Evolutionary conservation across 2,797 vertebrate genomes (phyloP).

Genomic region (Odontamblyopus lacepedii): DNA sequence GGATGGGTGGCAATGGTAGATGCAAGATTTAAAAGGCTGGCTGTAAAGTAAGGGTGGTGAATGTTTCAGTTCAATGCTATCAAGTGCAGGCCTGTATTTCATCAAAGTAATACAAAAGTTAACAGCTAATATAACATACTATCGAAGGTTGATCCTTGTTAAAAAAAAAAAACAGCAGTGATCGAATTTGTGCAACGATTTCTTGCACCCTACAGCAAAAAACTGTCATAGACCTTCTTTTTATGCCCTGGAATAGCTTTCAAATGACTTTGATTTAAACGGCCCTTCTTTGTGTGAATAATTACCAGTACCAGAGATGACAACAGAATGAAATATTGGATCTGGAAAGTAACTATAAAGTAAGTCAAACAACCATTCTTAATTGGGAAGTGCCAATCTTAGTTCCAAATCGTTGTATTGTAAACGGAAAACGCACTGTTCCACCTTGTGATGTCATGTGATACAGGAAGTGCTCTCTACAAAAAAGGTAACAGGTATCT

Average conservation of each 20-base stretch:
- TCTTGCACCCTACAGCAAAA: neutral
- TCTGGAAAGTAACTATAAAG: neutral
- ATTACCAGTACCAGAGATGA: neutral
- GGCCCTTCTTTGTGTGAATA: neutral
- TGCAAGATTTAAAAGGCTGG: neutral
- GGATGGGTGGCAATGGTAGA: constrained; percentile 31
- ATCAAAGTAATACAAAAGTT: neutral
- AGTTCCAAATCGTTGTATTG: too few relatives aligned
- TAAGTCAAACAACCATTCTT: too few relatives aligned
- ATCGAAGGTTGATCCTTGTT: neutral
- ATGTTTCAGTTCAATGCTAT: neutral
- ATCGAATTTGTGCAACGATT: neutral
- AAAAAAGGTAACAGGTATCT: too few relatives aligned
- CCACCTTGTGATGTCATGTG: too few relatives aligned
- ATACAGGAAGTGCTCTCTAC: too few relatives aligned
- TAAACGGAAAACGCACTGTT: too few relatives aligned
- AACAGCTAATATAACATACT: neutral
- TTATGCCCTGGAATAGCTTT: neutral
- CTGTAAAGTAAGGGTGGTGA: neutral
- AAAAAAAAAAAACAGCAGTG: neutral
- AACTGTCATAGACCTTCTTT: neutral
- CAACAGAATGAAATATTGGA: neutral
- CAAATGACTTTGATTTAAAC: neutral
- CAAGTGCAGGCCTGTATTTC: neutral
- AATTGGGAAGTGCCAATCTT: too few relatives aligned